These are phyloP conservation scores for Diploptera punctata DNA, from an alignment of 2,888 invertebrate genomes.

Conservation along the genomic window DNA sequence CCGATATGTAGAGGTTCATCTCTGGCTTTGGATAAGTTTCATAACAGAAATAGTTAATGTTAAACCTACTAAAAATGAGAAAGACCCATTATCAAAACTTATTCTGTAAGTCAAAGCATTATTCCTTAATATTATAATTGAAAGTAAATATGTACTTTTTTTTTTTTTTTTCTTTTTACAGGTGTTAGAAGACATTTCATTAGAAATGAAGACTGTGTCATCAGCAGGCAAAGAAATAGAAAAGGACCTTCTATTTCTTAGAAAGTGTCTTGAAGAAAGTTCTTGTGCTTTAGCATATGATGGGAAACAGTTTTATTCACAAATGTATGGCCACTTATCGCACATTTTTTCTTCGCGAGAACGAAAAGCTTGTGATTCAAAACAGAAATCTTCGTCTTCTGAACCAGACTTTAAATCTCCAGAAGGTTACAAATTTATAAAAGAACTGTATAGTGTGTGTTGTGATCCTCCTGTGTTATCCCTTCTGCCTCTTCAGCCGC, in stretches of 20 bases:
- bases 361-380: not conserved
- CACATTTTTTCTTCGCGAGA: not conserved
- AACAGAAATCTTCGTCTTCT: slow-evolving; percentile 6
- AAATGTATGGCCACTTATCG: slow-evolving; percentile 60
- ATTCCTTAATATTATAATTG: too few relatives aligned
- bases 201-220: slow-evolving; percentile 50
- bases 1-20: too few relatives aligned
- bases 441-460: slow-evolving; percentile 58
- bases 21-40: too few relatives aligned
- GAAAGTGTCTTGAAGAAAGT: slow-evolving; percentile 73
- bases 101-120: too few relatives aligned
- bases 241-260: slow-evolving; percentile 63
- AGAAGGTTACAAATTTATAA: slow-evolving; percentile 50
- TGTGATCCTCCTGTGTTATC: slow-evolving; percentile 66
- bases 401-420: slow-evolving; percentile 26
- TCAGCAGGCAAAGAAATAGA: slow-evolving; percentile 50
- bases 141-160: too few relatives aligned
- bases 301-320: slow-evolving; percentile 81
- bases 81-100: too few relatives aligned
- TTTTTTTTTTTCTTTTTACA: too few relatives aligned
- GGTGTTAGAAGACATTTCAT: slow-evolving; percentile 76
- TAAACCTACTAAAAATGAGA: too few relatives aligned
- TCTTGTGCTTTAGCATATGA: slow-evolving; percentile 79
- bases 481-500: slow-evolving; percentile 62
- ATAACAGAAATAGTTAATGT: too few relatives aligned